Percentiles rank a stretch among this genome's conserved stretches.
Conservation (phyloP, 2,888 invertebrate species). For the Brassicogethes aeneus region DNA sequence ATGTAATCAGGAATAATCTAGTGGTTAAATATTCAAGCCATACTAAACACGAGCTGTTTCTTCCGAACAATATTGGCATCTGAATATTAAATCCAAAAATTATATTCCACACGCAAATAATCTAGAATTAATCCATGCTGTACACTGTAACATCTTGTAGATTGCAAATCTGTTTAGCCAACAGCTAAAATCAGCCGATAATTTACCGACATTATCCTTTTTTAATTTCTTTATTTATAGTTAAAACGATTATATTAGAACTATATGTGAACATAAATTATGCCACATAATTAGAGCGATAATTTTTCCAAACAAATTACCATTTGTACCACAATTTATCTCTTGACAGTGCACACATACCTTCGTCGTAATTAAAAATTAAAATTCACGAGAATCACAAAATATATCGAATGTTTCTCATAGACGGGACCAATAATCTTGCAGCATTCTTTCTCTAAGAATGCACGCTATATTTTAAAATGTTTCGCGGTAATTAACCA, state of each 20-base stretch:
- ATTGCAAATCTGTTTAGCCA: constrained; percentile 24
- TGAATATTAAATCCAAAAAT: constrained; percentile 38
- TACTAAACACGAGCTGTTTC: constrained; percentile 31
- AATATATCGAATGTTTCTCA: too few species aligned
- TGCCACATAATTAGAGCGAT: constrained; percentile 2
- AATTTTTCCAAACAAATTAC: too few species aligned
- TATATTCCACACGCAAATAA: constrained; percentile 33
- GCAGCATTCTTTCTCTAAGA: too few species aligned
- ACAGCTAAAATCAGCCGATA: constrained; percentile 26
- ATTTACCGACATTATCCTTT: constrained; percentile 26
- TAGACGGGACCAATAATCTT: too few species aligned
- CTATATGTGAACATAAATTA: constrained; percentile 17
- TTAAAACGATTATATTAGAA: constrained; percentile 19
- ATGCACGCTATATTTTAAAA: too few species aligned
- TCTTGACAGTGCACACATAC: too few species aligned
- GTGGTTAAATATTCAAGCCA: constrained; percentile 39
- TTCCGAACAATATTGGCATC: constrained; percentile 39
- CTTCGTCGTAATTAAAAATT: too few species aligned
- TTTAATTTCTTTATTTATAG: constrained; percentile 20
- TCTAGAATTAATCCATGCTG: constrained; percentile 24
- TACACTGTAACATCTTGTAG: constrained; percentile 22
- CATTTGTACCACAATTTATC: too few species aligned
- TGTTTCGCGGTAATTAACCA: background rate
- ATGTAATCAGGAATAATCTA: constrained; percentile 40
- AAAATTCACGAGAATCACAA: too few species aligned